Evolutionary conservation across 2,797 vertebrate species (phyloP), one percentile per base, ranked within the genome.

Genomic region (Silurus lanzhouensis): DNA sequence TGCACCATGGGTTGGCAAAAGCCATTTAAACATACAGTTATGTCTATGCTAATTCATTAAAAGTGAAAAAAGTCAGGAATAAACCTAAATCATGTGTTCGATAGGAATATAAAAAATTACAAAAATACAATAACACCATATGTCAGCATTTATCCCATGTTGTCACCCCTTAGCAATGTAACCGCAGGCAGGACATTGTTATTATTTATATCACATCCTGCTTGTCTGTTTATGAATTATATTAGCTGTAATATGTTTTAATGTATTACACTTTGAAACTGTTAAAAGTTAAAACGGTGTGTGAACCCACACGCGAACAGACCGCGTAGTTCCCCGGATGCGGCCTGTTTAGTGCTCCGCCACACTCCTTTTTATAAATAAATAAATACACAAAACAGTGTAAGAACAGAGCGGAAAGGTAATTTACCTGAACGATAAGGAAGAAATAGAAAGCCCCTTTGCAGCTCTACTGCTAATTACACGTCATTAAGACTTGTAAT

Each of bases 371-470:
- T 38, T 63, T 13, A 44, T 75, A 0, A 27, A 19, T 17, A 13
- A 10, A 38, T 6, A 22, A 61, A 64, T 64, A 22, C 2, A 38
- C 3, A 3, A 6, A 12, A 2, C 1, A 20, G 12, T 77, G 14
- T 77, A 58, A 10, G 0, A 58, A 0, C 22, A 76, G 25, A 55
- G 12, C n/a, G 0, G 13, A 44, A 55, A 10, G 1, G 48, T 52
- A 7, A 31, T 82, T 87, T 81, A 84, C 84, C 82, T 77, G 60
- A 44, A 61, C 15, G 22, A 75, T 17, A 25, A 0, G 9, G 64
- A 20, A 68, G 72, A 55, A 44, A 86, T 80, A 20, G 12, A 84
- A 67, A 83, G 79, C 86, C 67, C 82, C 79, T 68, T 83, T 66
- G 68, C 17, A 71, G 14, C 14, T 15, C 46, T 4, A 57, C 25